Conservation (phyloP, 2,888 invertebrate genomes). For the Volucella bombylans region DNA sequence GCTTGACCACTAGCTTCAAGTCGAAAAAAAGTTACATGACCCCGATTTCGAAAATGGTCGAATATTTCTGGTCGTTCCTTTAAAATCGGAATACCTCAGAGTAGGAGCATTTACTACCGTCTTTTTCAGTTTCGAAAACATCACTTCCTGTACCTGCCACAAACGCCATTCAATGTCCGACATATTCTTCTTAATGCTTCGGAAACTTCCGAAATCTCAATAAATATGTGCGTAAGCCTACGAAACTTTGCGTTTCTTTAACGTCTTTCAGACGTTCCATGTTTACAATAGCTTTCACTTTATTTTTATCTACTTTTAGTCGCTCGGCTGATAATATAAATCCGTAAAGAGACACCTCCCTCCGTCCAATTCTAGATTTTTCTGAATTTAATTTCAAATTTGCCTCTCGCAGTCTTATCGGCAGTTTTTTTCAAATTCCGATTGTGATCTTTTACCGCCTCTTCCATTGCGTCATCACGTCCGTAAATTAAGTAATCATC, state of each 20-base stretch:
- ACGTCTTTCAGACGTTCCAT: conserved; percentile 9
- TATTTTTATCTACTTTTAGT: conserved; percentile 15
- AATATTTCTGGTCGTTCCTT: not conserved
- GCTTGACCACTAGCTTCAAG: too few relatives aligned
- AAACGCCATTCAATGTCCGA: not conserved
- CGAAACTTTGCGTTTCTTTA: conserved; percentile 20
- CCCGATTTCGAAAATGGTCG: too few relatives aligned
- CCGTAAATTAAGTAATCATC: conserved; percentile 16
- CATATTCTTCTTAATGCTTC: not conserved
- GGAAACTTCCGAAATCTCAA: conserved; percentile 19
- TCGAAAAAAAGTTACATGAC: too few relatives aligned
- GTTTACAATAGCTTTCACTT: conserved; percentile 7
- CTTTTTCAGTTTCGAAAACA: not conserved
- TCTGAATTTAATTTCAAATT: not conserved
- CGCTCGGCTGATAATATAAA: conserved; percentile 18
- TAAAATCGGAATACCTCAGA: conserved; percentile 16
- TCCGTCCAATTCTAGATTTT: conserved; percentile 5
- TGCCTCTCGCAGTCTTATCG: not conserved
- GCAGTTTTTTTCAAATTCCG: conserved; percentile 12
- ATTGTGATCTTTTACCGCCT: conserved; percentile 30
- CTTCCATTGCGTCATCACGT: conserved; percentile 19
- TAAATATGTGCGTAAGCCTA: conserved; percentile 20
- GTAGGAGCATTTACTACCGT: conserved; percentile 1
- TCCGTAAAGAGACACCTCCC: conserved; percentile 10
- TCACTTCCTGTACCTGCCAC: not conserved